Evolutionary conservation across 2,797 vertebrate genomes (phyloP), one percentile per base, ranked within the genome.

Genomic region (Cirrhinus mrigala): DNA sequence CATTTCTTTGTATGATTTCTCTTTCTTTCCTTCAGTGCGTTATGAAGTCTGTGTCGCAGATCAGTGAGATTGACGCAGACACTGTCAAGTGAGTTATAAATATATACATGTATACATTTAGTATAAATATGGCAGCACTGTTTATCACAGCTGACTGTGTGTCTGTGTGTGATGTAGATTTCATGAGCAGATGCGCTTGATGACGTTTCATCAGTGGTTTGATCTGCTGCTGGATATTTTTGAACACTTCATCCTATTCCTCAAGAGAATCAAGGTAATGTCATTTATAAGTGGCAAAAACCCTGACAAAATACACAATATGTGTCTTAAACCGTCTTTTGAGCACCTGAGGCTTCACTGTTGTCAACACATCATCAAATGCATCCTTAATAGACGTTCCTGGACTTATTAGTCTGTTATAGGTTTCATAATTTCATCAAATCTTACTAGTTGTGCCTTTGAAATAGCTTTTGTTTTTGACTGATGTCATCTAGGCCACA

Each of bases 11-110:
- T 50, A 12, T 86, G 2, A 58, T 58, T 22, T 58, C 68, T 16
- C 87, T 69, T 89, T 69, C 27, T 16, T 79, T 44, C 83, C 79
- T 37, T 83, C 92, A 70, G 98, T 97, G 97, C 93, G 97, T 99
- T 86, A 92, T 97, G 87, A 96, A 95, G 87, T 95, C 94, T 4
- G 94, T 99, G 92, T 96, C 96, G 18, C 94, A 97, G 91, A 97
- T 97, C 76, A 97, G 98, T 91, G 98, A 98, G 87, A 97, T 98
- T 71, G 96, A 99, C 94, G 93, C 96, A 58, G 97, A 98, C 92
- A 92, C 95, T 81, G 93, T 97, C 82, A 79, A n/a, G 62, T 71
- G n/a, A 68, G 73, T 85, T 50, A 14, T 24, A n/a, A 24, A 27
- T 33, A 44, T 10, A 6, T 15, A 1, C 4, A 8, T 12, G 33